These are phyloP conservation scores for Uromys caudimaculatus DNA, from an alignment of 2,797 vertebrate species.

Conservation along the genomic window DNA sequence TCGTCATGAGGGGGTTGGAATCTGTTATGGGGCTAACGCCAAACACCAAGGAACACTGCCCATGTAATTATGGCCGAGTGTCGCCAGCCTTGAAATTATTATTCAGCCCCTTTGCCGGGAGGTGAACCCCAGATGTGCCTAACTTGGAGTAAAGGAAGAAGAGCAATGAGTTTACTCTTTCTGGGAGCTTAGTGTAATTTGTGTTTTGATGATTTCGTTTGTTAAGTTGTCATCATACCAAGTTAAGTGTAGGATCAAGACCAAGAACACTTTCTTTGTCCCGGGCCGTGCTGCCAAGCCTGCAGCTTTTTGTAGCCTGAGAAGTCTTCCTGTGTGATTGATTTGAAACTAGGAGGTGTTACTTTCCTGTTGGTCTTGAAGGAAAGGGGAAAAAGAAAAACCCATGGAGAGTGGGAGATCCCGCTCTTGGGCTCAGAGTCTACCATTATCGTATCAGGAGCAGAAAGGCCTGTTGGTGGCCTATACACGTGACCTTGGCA, in stretches of 20 bases:
- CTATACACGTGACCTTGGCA: rapidly evolving
- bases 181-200: conserved; percentile 69
- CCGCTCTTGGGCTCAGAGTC: background rate
- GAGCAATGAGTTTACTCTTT: conserved; percentile 76
- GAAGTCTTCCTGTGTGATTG: background rate
- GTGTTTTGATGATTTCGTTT: conserved; percentile 71
- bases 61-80: conserved; percentile 70
- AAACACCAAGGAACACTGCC: conserved; percentile 45
- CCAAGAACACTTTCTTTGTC: background rate
- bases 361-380: background rate
- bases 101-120: conserved; percentile 75
- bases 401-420: background rate
- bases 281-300: conserved; percentile 1
- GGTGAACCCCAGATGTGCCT: background rate
- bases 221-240: conserved; percentile 56
- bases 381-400: background rate
- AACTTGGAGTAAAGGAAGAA: conserved; percentile 61
- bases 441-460: background rate
- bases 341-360: background rate
- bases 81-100: conserved; percentile 26
- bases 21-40: conserved; percentile 74
- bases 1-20: conserved; percentile 78
- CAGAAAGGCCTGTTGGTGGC: background rate
- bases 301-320: conserved; percentile 48
- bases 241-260: background rate